Conservation (phyloP, 2,797 vertebrate genomes). For the Rhabdophis nuchalis region DNA sequence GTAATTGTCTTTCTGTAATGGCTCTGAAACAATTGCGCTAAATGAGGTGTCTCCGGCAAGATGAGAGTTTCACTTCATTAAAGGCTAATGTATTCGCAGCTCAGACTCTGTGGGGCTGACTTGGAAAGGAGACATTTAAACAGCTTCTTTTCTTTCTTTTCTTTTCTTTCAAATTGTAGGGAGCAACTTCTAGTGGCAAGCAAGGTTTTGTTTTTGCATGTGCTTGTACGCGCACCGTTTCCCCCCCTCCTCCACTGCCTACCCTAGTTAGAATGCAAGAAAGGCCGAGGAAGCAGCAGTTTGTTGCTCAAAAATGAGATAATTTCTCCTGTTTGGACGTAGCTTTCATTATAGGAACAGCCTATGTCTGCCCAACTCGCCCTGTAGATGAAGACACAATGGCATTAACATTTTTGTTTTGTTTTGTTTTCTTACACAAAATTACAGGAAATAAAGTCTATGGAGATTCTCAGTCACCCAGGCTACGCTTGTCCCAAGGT, state of each 20-base stretch:
- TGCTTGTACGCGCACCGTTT: background rate
- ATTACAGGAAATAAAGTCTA: background rate
- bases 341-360: background rate
- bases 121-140: conserved; percentile 69
- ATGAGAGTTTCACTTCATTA: conserved; percentile 99
- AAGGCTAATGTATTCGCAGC: conserved; percentile 95
- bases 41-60: conserved; percentile 99
- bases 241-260: background rate
- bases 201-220: conserved; percentile 49
- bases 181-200: conserved; percentile 56
- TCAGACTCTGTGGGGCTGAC: conserved; percentile 76
- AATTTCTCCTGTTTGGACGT: background rate
- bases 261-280: conserved; percentile 48
- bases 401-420: background rate
- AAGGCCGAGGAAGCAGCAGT: conserved; percentile 47
- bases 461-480: background rate
- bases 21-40: conserved; percentile 99
- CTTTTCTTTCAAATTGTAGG: conserved; percentile 44
- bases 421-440: background rate
- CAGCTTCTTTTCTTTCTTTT: conserved; percentile 51
- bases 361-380: background rate
- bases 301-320: conserved; percentile 8
- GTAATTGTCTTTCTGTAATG: conserved; percentile 99
- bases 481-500: background rate
- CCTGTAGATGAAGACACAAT: no score